These are phyloP conservation scores for Urophycis tenuis DNA, from an alignment of 2,797 vertebrate species.

Conservation along the genomic window DNA sequence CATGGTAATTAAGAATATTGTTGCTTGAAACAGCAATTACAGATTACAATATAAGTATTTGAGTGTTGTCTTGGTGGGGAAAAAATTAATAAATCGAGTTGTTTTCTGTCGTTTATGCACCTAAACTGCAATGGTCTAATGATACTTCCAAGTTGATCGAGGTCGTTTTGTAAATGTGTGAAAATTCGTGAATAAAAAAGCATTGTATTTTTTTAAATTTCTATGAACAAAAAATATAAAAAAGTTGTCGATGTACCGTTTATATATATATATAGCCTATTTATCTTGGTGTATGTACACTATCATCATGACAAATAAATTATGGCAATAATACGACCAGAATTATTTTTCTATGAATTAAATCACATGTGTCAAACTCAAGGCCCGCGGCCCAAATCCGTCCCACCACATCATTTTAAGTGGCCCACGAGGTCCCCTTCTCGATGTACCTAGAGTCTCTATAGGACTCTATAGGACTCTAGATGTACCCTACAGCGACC, in stretches of 20 bases:
- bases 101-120: conserved; percentile 20
- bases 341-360: neutral
- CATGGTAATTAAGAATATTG: neutral
- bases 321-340: neutral
- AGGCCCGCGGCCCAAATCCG: too few relatives aligned
- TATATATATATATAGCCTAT: neutral
- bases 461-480: too few relatives aligned
- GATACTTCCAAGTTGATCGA: conserved; percentile 2
- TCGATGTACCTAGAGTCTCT: too few relatives aligned
- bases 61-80: neutral
- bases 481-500: too few relatives aligned
- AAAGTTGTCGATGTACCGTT: neutral
- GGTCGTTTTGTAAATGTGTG: conserved; percentile 35
- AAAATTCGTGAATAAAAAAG: conserved; percentile 44
- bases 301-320: neutral
- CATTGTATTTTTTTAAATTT: conserved; percentile 9
- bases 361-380: conserved; percentile 50
- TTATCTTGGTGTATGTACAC: neutral
- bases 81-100: neutral
- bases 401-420: too few relatives aligned
- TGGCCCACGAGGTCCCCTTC: too few relatives aligned
- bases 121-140: conserved; percentile 8
- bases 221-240: neutral
- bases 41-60: neutral
- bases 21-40: neutral